Base-by-base conservation (phyloP, 1,140 invertebrate genomes). In the Drosophila novamexicana region DNA sequence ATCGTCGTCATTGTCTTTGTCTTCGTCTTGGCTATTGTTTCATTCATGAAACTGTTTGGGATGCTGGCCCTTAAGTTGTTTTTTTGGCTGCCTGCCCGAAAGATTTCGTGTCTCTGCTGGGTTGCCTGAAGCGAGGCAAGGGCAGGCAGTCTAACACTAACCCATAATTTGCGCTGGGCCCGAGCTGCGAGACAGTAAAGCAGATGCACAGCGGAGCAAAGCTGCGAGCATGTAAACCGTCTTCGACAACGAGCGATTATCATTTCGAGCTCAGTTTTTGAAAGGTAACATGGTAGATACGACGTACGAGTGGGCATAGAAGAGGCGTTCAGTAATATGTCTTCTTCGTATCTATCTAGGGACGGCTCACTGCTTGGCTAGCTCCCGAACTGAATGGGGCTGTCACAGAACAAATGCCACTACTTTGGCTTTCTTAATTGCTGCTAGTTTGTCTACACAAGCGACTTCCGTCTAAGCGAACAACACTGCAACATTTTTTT, bases 1-100 rank as follows among this genome's bases (percentile, higher is more conserved):
- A 37, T 61, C 49, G n/a, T 58, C 59, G 45, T 39, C 54, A 57
- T 42, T 16, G 63, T 76, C 75, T 75, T 82, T 75, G 66, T 68
- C 72, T 81, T 73, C 64, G 64, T 49, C 80, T 75, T 66, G 79
- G 67, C 83, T 82, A 88, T 86, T 86, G 82, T 86, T 86, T 88
- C 82, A 86, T 86, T 88, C 82, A 86, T 88, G 82, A 82, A 82
- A 71, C 70, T 78, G 49, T 52, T 71, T 66, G 62, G 71, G 66
- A 52, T 78, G 81, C 59, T 59, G 63, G n/a, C 39, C 49, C 54
- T 58, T 58, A 37, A 16, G 16, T 54, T 74, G 39, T 63, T 69
- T 54, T 63, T 71, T 73, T 63, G 70, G 63, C 56, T 59, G 58
- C 57, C 61, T 64, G 75, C 76, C 71, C 52, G 42, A 58, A 82